Percentiles rank a stretch among this genome's conserved stretches.
Evolutionary conservation across 2,888 invertebrate genomes (phyloP).

Genomic region (Notodonta ziczac): DNA sequence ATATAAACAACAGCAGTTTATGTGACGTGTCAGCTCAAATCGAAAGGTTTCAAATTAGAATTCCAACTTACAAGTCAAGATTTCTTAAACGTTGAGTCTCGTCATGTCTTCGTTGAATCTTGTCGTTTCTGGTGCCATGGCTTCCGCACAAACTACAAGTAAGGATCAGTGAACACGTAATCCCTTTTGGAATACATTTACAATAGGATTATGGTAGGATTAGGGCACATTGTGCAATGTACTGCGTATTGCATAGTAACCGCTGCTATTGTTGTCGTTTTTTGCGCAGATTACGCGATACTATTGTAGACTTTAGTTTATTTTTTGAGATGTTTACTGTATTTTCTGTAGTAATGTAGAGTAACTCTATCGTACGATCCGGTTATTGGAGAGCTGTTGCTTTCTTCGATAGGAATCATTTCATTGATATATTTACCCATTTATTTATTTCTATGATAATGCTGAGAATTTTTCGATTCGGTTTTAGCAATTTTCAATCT

Average conservation of each 20-base stretch:
- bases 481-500: too few relatives aligned
- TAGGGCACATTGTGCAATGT: slow-evolving; percentile 30
- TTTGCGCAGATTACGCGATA: slow-evolving; percentile 14
- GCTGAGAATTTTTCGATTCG: too few relatives aligned
- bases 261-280: slow-evolving; percentile 16
- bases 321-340: background rate
- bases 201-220: slow-evolving; percentile 25
- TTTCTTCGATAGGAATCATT: too few relatives aligned
- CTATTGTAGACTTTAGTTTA: background rate
- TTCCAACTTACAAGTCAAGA: too few relatives aligned
- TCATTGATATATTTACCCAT: too few relatives aligned
- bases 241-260: slow-evolving; percentile 9
- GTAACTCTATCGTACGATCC: background rate
- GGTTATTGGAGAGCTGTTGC: background rate
- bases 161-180: slow-evolving; percentile 2
- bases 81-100: too few relatives aligned
- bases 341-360: background rate
- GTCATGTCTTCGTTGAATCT: background rate
- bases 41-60: too few relatives aligned
- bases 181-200: background rate
- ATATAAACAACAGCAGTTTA: too few relatives aligned
- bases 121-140: background rate
- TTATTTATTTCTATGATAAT: too few relatives aligned
- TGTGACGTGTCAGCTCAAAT: too few relatives aligned
- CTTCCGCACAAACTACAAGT: background rate